Conservation (phyloP, 2,113 vertebrate species). For the Trematomus loennbergii region DNA sequence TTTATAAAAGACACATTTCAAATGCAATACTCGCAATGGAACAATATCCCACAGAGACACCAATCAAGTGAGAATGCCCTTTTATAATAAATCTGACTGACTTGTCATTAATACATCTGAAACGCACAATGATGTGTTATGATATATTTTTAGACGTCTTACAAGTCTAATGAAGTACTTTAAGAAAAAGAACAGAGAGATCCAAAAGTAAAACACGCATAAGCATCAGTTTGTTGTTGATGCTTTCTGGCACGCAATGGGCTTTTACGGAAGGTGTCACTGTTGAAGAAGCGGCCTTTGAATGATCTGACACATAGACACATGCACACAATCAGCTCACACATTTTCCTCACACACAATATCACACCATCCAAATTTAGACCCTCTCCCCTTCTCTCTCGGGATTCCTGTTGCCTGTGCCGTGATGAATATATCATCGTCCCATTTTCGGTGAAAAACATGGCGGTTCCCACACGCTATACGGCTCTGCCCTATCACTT, state of each 20-base stretch:
- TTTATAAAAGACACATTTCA: no score
- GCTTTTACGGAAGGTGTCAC: constrained; percentile 60
- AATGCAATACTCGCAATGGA: background rate
- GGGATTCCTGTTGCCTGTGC: constrained; percentile 14
- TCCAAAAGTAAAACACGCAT: background rate
- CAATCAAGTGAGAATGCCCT: background rate
- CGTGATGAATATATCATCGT: constrained; percentile 69
- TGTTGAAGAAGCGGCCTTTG: constrained; percentile 28
- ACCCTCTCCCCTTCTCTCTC: constrained; percentile 5
- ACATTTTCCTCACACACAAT: constrained; percentile 38
- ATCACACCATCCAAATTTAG: constrained; percentile 27
- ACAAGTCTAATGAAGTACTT: background rate
- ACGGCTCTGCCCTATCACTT: constrained; percentile 65
- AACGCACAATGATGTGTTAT: background rate
- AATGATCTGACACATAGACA: constrained; percentile 37
- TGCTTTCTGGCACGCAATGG: constrained; percentile 33
- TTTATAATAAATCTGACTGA: background rate
- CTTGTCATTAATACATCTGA: background rate
- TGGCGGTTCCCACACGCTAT: constrained; percentile 67
- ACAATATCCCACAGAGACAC: background rate
- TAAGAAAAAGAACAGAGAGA: background rate
- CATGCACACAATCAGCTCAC: constrained; percentile 31
- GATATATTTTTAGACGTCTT: background rate
- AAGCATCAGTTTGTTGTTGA: constrained; percentile 29
- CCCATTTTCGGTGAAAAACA: constrained; percentile 59